These are phyloP conservation scores for Burhinus bistriatus DNA, from an alignment of 2,113 vertebrate species.

Conservation along the genomic window DNA sequence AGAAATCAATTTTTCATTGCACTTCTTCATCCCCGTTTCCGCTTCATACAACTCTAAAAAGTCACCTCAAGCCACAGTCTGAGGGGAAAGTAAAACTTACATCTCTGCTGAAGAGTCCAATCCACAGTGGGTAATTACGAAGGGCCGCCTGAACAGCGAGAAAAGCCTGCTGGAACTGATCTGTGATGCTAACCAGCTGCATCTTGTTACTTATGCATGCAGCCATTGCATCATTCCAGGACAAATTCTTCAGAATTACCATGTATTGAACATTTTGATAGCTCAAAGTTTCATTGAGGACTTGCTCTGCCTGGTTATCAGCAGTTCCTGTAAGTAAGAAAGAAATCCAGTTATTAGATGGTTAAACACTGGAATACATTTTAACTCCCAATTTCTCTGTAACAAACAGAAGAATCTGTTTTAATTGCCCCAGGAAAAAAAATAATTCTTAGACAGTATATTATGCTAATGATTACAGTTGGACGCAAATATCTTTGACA, in stretches of 20 bases:
- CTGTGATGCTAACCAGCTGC: constrained; percentile 85
- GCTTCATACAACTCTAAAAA: not conserved
- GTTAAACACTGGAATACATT: not conserved
- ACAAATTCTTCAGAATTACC: constrained; percentile 80
- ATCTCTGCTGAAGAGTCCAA: constrained; percentile 88
- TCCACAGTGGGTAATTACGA: constrained; percentile 82
- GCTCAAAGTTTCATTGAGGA: constrained; percentile 54
- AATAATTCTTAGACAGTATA: not conserved
- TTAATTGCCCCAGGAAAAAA: not conserved
- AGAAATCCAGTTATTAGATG: not conserved
- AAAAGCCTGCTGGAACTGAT: constrained; percentile 82
- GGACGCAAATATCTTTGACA: not conserved
- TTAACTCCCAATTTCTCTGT: not conserved
- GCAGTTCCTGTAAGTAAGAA: constrained; percentile 22
- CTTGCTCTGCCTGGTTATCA: constrained; percentile 23
- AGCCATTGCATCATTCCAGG: constrained; percentile 82
- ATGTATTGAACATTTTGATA: constrained; percentile 80
- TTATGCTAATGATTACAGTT: not conserved
- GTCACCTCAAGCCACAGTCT: not conserved
- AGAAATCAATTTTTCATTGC: not conserved
- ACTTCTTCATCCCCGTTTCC: not conserved
- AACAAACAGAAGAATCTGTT: not conserved
- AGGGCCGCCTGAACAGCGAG: constrained; percentile 78
- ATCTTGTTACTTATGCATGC: constrained; percentile 76
- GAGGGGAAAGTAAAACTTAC: constrained; percentile 71